Base-by-base conservation (phyloP, 2,888 invertebrate species). In the Diarsia dahlii region DNA sequence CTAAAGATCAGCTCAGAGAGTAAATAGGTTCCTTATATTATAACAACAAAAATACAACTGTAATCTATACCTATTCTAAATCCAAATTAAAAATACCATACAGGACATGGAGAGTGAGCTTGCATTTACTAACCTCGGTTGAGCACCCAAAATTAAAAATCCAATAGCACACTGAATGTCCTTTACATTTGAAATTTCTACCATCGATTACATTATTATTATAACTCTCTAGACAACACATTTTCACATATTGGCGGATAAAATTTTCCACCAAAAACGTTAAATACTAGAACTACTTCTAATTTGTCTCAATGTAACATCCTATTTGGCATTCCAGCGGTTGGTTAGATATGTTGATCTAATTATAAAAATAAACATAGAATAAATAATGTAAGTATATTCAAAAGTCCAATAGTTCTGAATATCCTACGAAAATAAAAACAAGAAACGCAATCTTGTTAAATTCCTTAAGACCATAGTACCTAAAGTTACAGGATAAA, bases 1-100 rank as follows among this genome's bases (percentile, higher is more conserved):
- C 3, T 28, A 70, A 78, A 54, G 54, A 80, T 77, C 63, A 64
- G 50, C 71, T 67, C 39, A 50, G 58, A 58, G 71, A 70, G 71
- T 50, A 23, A 15, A 39, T 60, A 34, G 58, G 60, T 67, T 20
- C 50, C 13, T 46, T 46, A 28, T 15, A 45, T 28, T 45, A 39
- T 34, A 34, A 63, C 46, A n/a, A 60, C 58, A 15, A 23, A 15
- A 56, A 8, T 58, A 58, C 58, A 15, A 58, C 58, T 15, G 15
- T 28, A 58, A 28, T 58, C 28, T 58, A 58, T 8, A 23, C 23
- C 6, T 0, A 28, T 28, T 28, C 28, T 28, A 28, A 28, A 28
- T 28, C 15, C 15, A 39, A 63, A 63, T 45, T 45, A 23, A n/a
- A 45, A 63, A 45, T 45, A 15, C 23, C 8, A 3, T 45, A 63